A percentile compares a stretch with the other conserved stretches of the same genome.
These are phyloP conservation scores for Cryptotermes secundus DNA, from an alignment of 1,140 invertebrate species.

Conservation along the genomic window DNA sequence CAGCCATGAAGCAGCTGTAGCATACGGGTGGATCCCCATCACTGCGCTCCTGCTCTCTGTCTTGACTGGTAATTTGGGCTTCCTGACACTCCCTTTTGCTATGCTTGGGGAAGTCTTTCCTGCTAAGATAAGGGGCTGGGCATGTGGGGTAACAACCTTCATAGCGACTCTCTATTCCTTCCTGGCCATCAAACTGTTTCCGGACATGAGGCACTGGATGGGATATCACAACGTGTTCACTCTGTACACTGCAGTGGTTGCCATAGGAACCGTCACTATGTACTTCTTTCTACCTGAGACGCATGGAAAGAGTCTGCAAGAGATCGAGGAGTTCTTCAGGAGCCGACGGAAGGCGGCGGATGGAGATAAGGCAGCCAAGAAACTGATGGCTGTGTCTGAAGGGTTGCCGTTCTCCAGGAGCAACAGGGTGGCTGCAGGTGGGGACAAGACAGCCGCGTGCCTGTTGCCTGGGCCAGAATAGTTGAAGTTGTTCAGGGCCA, in stretches of 20 bases:
- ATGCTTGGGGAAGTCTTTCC: slow-evolving; percentile 76
- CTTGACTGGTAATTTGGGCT: slow-evolving; percentile 61
- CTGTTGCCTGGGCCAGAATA: too few species aligned
- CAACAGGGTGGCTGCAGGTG: too few species aligned
- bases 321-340: slow-evolving; percentile 14
- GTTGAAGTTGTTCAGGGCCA: too few species aligned
- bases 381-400: background rate
- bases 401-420: too few species aligned
- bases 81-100: slow-evolving; percentile 68
- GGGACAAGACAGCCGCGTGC: too few species aligned
- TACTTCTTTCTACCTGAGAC: slow-evolving; percentile 75
- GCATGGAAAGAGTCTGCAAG: slow-evolving; percentile 67
- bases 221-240: slow-evolving; percentile 66
- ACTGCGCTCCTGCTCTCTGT: slow-evolving; percentile 58
- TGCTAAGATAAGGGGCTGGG: slow-evolving; percentile 61
- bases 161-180: slow-evolving; percentile 71
- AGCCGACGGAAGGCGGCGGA: background rate
- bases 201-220: slow-evolving; percentile 55
- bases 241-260: slow-evolving; percentile 66
- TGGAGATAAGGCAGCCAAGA: background rate
- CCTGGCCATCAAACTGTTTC: slow-evolving; percentile 70
- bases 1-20: background rate
- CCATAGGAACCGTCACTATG: slow-evolving; percentile 68
- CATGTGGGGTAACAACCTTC: slow-evolving; percentile 64
- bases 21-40: slow-evolving; percentile 48